A percentile compares a stretch with the other conserved stretches of the same genome.
Evolutionary conservation across 1,140 invertebrate species (phyloP).

Genomic region (Drosophila nikananu): DNA sequence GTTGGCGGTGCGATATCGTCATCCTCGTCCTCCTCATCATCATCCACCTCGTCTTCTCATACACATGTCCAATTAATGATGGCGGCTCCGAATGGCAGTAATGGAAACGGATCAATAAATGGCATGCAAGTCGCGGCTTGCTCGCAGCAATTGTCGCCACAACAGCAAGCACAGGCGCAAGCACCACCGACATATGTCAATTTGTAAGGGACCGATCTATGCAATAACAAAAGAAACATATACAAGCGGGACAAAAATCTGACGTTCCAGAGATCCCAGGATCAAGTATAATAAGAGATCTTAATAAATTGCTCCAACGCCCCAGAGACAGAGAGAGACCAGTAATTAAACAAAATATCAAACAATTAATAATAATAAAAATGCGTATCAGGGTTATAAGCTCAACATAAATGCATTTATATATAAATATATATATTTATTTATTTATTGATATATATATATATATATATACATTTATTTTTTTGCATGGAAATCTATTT

Average conservation of each 20-base stretch:
- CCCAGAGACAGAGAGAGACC: conserved; percentile 16
- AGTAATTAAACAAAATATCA: conserved; percentile 60
- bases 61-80: conserved; percentile 76
- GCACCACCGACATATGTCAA: conserved; percentile 95
- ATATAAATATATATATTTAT: neutral
- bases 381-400: conserved; percentile 40
- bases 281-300: conserved; percentile 28
- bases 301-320: conserved; percentile 17
- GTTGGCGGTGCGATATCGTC: conserved; percentile 76
- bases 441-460: neutral
- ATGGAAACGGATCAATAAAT: conserved; percentile 63
- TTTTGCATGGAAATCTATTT: conserved; percentile 16
- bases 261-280: conserved; percentile 31
- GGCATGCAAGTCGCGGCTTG: conserved; percentile 85
- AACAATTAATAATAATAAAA: conserved; percentile 15
- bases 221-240: conserved; percentile 7
- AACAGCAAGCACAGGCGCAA: conserved; percentile 85
- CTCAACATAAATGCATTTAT: neutral
- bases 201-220: conserved; percentile 87
- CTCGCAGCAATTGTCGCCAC: conserved; percentile 91
- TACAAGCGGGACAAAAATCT: conserved; percentile 9
- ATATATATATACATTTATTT: neutral
- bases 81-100: conserved; percentile 42
- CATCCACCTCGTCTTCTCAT: conserved; percentile 82
- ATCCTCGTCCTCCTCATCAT: conserved; percentile 81